phyloP scores from a whole-genome alignment of 2,797 vertebrate species.

The Enoplosus armatus region DNA sequence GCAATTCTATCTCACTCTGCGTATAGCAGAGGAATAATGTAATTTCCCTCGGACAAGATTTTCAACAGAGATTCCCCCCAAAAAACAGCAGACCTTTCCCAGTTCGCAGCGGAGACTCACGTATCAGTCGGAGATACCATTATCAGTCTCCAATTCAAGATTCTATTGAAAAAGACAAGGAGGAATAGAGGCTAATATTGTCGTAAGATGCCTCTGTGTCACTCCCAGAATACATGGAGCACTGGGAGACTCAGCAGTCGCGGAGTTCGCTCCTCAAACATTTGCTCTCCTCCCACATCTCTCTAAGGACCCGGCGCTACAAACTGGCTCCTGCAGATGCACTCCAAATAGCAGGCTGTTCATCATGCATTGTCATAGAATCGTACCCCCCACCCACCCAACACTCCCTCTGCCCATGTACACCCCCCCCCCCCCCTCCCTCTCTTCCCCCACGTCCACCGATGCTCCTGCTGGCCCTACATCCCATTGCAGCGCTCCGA shows the following conservation, averaged over 20 bases:
- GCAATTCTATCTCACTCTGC: slow-evolving; percentile 63
- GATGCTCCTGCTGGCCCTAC: slow-evolving; percentile 76
- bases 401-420: slow-evolving; percentile 32
- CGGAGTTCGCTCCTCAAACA: slow-evolving; percentile 79
- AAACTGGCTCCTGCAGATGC: slow-evolving; percentile 78
- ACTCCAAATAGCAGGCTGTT: slow-evolving; percentile 83
- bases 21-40: slow-evolving; percentile 67
- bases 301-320: slow-evolving; percentile 73
- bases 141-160: slow-evolving; percentile 73
- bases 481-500: slow-evolving; percentile 66
- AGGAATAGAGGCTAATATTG: slow-evolving; percentile 78
- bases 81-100: slow-evolving; percentile 65
- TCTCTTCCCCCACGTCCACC: slow-evolving; percentile 34
- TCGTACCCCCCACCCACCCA: slow-evolving; percentile 42
- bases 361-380: slow-evolving; percentile 82
- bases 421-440: slow-evolving; percentile 3
- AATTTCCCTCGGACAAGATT: slow-evolving; percentile 76
- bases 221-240: slow-evolving; percentile 70
- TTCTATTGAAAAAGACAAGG: slow-evolving; percentile 73
- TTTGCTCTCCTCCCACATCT: slow-evolving; percentile 80
- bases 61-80: slow-evolving; percentile 65
- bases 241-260: slow-evolving; percentile 70
- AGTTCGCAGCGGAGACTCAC: slow-evolving; percentile 66
- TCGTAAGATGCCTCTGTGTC: slow-evolving; percentile 78
- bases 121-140: slow-evolving; percentile 69